phyloP scores from a whole-genome alignment of 2,797 vertebrate genomes.

The Darevskia mixta region DNA sequence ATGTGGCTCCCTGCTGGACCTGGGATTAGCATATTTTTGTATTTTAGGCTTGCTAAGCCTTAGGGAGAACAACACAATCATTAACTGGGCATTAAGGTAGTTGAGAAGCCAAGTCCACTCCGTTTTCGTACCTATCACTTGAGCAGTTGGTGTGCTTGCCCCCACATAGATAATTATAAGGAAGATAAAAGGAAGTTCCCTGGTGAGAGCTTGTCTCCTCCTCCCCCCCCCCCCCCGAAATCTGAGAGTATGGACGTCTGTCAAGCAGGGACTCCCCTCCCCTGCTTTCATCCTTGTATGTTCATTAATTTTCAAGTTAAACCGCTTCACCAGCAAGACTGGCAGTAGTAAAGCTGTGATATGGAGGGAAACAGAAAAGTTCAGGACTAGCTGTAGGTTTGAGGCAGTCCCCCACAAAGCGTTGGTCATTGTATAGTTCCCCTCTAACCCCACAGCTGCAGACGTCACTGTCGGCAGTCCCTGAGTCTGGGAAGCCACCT shows the following conservation, averaged over 20 bases:
- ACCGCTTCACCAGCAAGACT: not conserved
- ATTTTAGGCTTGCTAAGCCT: constrained; percentile 13
- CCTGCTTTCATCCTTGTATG: not conserved
- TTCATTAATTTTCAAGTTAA: not conserved
- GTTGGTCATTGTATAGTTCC: no score
- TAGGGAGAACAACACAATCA: not conserved
- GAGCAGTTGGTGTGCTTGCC: not conserved
- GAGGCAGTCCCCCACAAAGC: no score
- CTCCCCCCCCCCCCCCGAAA: not conserved
- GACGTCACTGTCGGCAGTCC: not conserved
- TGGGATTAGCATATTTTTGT: constrained; percentile 6
- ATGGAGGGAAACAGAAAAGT: not conserved
- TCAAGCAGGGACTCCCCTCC: not conserved
- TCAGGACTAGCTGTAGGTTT: no score
- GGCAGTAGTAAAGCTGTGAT: not conserved
- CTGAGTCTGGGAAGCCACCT: not conserved
- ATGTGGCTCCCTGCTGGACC: not conserved
- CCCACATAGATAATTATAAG: not conserved
- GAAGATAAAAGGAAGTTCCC: not conserved
- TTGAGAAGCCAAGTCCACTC: not conserved
- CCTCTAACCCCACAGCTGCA: not conserved
- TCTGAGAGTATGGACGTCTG: not conserved
- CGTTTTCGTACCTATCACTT: not conserved
- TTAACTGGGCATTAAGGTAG: not conserved
- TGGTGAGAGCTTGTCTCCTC: not conserved